Evolutionary conservation across 2,113 vertebrate species (phyloP).

Genomic region (Vulpes lagopus): DNA sequence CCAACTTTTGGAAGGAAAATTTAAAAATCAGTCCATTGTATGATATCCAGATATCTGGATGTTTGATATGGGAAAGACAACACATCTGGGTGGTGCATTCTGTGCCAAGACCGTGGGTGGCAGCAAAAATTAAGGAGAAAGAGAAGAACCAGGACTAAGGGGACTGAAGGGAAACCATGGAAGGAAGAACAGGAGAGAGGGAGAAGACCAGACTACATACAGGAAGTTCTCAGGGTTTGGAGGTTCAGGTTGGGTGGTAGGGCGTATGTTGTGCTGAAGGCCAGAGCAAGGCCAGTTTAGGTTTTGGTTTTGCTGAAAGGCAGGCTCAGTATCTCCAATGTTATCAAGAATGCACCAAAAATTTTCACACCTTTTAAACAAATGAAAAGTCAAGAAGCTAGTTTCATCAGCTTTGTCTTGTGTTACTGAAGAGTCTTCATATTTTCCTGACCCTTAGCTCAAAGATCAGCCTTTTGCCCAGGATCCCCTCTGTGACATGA

Average conservation of each 20-base stretch:
- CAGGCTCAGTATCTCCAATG: background rate
- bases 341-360: background rate
- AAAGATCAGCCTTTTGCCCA: background rate
- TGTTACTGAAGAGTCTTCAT: background rate
- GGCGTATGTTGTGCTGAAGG: background rate
- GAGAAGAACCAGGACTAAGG: constrained; percentile 12
- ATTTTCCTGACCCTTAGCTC: background rate
- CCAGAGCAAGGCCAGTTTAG: background rate
- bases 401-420: background rate
- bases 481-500: background rate
- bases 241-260: background rate
- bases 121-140: background rate
- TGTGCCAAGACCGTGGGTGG: constrained; percentile 35
- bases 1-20: constrained; percentile 40
- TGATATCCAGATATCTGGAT: constrained; percentile 59
- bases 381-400: background rate
- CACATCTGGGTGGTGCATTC: background rate
- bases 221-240: background rate
- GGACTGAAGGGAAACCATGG: background rate
- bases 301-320: background rate
- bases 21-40: constrained; percentile 42
- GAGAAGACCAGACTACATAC: background rate
- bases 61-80: background rate
- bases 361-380: constrained; percentile 3
- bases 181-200: background rate